Evolutionary conservation across 1,140 invertebrate genomes (phyloP), one percentile per base, ranked within the genome.

Genomic region (Lutraria rhynchaena): DNA sequence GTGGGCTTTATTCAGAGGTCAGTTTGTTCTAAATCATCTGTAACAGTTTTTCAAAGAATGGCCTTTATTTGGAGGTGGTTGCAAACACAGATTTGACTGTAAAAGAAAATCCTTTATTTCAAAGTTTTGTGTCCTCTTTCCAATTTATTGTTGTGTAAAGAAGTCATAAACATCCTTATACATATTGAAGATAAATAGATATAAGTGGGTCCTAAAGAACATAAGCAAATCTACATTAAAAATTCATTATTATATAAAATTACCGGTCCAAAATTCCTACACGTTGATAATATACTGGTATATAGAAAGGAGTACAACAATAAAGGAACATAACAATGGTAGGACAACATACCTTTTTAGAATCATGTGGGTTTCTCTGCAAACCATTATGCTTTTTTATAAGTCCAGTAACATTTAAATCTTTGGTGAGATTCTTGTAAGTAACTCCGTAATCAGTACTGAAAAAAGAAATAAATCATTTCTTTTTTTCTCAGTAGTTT

Each of bases 321-420:
- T 31, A 31, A 13, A 33, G 4, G 24, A 7, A 61, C 31, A 19
- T 65, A 11, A 41, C 13, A 7, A 37, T 49, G 7, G n/a, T 27
- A 55, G 7, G 53, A 49, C n/a, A 17, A 29, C 22, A 73, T 74
- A 88, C 88, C 85, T 81, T 85, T 71, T 85, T 83, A 29, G 85
- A 55, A 75, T 82, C 27, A 58, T 87, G 81, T 3, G 87, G 87
- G 67, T 89, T 83, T 69, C 87, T 83, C 81, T 88, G 87, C 22
- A 90, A 55, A 2, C 89, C 89, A 77, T 86, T 86, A 29, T 73
- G 67, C 81, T 84, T 86, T 27, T 81, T 83, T 57, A 90, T 88
- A 41, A 41, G 5, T 15, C 37, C 37, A 7, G 37, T 41, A 7
- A 41, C 37, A 41, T 41, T 17, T 58, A 71, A 17, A 15, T 49